Conservation (phyloP, 2,888 invertebrate genomes). For the Gymnoscelis rufifasciata region DNA sequence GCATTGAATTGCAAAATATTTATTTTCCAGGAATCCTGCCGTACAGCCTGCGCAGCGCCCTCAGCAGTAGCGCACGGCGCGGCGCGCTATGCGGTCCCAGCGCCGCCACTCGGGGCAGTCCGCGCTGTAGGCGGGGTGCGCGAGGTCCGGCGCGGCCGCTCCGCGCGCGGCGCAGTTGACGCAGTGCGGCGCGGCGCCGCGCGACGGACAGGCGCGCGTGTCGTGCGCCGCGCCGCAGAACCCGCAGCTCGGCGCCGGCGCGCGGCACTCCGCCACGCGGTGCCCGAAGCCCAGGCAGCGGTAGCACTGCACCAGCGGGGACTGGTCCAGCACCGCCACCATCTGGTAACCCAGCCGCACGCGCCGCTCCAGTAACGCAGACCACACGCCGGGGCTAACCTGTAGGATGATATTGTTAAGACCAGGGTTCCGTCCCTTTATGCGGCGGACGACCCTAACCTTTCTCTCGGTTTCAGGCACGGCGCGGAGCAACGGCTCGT, state of each 20-base stretch:
- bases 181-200: background rate
- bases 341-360: constrained; percentile 7
- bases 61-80: background rate
- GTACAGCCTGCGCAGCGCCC: too few relatives aligned
- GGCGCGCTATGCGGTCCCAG: background rate
- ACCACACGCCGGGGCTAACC: constrained; percentile 1
- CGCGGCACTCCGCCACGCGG: background rate
- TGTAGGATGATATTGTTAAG: background rate
- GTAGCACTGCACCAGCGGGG: constrained; percentile 5
- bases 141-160: too few relatives aligned
- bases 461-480: too few relatives aligned
- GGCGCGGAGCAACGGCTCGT: background rate
- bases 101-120: background rate
- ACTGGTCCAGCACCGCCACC: constrained; percentile 3
- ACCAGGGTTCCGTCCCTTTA: background rate
- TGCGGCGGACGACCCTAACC: background rate
- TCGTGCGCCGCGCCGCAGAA: constrained; percentile 5
- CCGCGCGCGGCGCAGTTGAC: background rate
- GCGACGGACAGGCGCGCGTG: constrained; percentile 2
- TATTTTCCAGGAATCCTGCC: background rate
- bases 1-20: background rate
- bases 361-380: background rate
- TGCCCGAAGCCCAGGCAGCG: constrained; percentile 8
- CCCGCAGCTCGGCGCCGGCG: background rate
- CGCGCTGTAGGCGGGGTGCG: background rate